Evolutionary conservation across 2,888 invertebrate species (phyloP), one percentile per base, ranked within the genome.

Genomic region (Xylocampa areola): DNA sequence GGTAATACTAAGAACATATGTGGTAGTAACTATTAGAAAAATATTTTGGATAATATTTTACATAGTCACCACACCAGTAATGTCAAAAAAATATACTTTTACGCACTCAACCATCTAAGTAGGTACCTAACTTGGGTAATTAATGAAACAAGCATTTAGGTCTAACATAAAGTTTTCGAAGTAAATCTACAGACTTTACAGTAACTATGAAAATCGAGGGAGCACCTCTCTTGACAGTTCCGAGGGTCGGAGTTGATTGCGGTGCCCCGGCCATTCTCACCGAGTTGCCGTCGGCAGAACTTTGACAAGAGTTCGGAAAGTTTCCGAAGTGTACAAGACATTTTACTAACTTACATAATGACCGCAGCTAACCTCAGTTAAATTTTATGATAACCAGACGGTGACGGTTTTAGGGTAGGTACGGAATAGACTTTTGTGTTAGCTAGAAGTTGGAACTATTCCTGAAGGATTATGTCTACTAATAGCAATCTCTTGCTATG

Each of bases 301-400:
- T 74, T 74, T 49, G 63, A 72, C 65, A 60, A 50, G 58, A 63
- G 66, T 39, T 25, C 27, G 32, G 5, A 21, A 71, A 67, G 41
- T 58, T 67, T 54, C 13, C 27, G 36, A 63, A 66, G 47, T 52
- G 43, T 63, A 58, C 19, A 23, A 51, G 47, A 57, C 40, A 43
- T 51, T 55, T 43, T 35, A 36, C 23, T 48, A 54, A 70, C 62
- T 70, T 69, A 41, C 35, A 11, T 44, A 66, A 66, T 64, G 52
- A 58, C 44, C 14, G 17, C 3, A 17, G 11, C 40, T 53, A 50
- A 51, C 60, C 44, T 50, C 45, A 50, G 29, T 64, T 50, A 53
- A 68, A 61, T 66, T 53, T 50, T 61, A 49, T 68, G 40, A 41
- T 40, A 66, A 11, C 10, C 27, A 32, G 52, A 30, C 7, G 17